Conservation (phyloP, 2,888 invertebrate genomes). For the Acanthopleura granulata region DNA sequence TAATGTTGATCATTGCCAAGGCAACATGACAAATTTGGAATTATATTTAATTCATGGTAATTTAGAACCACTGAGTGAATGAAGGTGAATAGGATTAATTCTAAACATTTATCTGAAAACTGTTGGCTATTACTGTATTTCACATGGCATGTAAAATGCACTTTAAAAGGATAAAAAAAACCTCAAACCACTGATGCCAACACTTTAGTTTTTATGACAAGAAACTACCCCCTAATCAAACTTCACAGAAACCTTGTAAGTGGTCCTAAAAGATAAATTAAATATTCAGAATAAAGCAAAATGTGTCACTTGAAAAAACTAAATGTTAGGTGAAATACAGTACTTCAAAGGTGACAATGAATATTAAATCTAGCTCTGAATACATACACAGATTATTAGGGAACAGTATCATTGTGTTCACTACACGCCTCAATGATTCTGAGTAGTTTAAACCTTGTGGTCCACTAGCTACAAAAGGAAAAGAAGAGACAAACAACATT, state of each 20-base stretch:
- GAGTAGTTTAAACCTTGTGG: conserved; percentile 39
- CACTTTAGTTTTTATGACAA: too few species aligned
- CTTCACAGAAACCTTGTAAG: too few species aligned
- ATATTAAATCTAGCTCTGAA: background rate
- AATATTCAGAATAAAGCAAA: background rate
- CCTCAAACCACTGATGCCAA: too few species aligned
- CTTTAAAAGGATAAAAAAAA: too few species aligned
- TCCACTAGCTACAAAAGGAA: conserved; percentile 38
- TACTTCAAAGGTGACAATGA: background rate
- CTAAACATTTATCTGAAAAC: too few species aligned
- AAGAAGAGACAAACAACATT: background rate
- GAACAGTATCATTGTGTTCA: conserved; percentile 42
- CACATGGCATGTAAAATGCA: too few species aligned
- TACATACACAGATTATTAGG: conserved; percentile 43
- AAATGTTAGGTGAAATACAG: background rate
- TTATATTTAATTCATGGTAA: background rate
- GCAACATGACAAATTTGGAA: background rate
- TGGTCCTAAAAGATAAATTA: background rate
- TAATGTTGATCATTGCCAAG: too few species aligned
- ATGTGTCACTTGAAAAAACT: background rate
- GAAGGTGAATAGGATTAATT: too few species aligned
- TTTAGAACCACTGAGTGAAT: background rate
- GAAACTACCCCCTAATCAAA: too few species aligned
- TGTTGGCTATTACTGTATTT: too few species aligned
- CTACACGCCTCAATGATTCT: conserved; percentile 38